These are phyloP conservation scores for Clarias gariepinus DNA, from an alignment of 2,113 vertebrate species.

Conservation along the genomic window DNA sequence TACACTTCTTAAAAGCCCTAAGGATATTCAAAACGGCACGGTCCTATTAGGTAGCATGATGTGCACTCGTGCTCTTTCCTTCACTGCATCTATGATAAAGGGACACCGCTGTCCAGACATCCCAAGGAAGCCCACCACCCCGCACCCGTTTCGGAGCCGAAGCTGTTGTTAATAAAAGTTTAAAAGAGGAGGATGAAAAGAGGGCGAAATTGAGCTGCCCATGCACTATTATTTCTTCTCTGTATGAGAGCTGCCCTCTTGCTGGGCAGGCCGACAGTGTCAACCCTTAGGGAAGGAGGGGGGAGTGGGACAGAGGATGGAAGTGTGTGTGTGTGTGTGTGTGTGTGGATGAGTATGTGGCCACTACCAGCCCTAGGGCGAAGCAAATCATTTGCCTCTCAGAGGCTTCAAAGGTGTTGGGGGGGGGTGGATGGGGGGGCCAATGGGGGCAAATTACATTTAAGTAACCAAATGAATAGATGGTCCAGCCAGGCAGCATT, in stretches of 20 bases:
- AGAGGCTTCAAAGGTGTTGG: slow-evolving; percentile 76
- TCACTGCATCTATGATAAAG: slow-evolving; percentile 63
- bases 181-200: slow-evolving; percentile 82
- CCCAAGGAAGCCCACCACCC: slow-evolving; percentile 50
- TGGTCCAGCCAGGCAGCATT: slow-evolving; percentile 78
- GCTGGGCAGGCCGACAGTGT: slow-evolving; percentile 72
- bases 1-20: slow-evolving; percentile 5
- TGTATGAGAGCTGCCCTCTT: slow-evolving; percentile 81
- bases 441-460: slow-evolving; percentile 81
- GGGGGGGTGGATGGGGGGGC: slow-evolving; percentile 13
- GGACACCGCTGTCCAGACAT: slow-evolving; percentile 38
- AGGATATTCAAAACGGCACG: slow-evolving; percentile 15
- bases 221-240: slow-evolving; percentile 81
- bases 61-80: slow-evolving; percentile 54
- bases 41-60: slow-evolving; percentile 10
- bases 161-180: slow-evolving; percentile 86
- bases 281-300: slow-evolving; percentile 56
- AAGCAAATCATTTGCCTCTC: slow-evolving; percentile 83
- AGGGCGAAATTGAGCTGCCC: slow-evolving; percentile 81
- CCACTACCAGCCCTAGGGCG: slow-evolving; percentile 75
- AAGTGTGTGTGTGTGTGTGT: slow-evolving; percentile 51
- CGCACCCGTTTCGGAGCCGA: slow-evolving; percentile 71
- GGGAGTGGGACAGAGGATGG: slow-evolving; percentile 36
- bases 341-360: slow-evolving; percentile 74
- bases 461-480: slow-evolving; percentile 85